Base-by-base conservation (phyloP, 2,797 vertebrate genomes). In the Spinibarbus caldwelli region DNA sequence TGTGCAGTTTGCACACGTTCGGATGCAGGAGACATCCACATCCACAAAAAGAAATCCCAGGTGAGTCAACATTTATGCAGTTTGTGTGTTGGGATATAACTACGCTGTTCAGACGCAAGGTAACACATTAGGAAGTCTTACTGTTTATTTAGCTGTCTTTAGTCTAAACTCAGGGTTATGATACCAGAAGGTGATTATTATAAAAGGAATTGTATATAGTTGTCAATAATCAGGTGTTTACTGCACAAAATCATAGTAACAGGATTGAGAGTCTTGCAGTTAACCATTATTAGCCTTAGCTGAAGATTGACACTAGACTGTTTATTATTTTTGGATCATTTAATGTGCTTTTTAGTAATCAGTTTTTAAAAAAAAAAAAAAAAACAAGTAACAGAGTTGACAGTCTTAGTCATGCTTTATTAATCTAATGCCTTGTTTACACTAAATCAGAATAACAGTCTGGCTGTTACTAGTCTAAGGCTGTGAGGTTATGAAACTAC, bases 31-130 rank as follows among this genome's bases (percentile, higher is more conserved):
- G 98, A 99, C 88, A 99, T 99, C 89, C 98, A 99, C 91, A 96
- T 99, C 89, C 98, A 99, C 87, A 98, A 94, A 92, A 99, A 99
- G 95, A 99, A 98, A 34, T 98, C 98, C 82, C 98, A 99, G 97
- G 98, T 99, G 90, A 91, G 95, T 57, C 34, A 29, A 12, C 49
- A 12, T 84, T 2, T 78, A 36, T 45, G 2, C 17, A 15, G 8
- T 21, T 76, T 38, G 23, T 29, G 45, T 26, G 23, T 31, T 59
- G 7, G 26, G 11, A 38, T 54, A 77, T n/a, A 57, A 66, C 17
- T 66, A 6, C 0, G 15, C 62, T 34, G 6, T 66, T 66, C 49
- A 38, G 31, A 57, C 0, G 15, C 29, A 38, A 57, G 21, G 62
- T 10, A 36, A 43, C 36, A 21, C 15, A 17, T 14, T 29, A 2